Conservation (phyloP, 2,888 invertebrate species). For the Trachelus stipa region DNA sequence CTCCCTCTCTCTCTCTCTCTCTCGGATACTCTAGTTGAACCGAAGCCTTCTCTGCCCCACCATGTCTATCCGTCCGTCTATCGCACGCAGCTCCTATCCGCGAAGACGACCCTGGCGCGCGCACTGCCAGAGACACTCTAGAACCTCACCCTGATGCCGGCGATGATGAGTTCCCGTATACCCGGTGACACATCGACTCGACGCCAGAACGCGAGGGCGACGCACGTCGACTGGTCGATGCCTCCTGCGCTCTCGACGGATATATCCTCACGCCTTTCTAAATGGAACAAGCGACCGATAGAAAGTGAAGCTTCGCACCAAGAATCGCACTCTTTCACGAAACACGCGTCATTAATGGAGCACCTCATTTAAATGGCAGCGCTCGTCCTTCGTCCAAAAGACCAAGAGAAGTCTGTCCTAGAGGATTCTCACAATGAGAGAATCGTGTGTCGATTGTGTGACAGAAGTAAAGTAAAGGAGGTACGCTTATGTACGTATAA, state of each 20-base stretch:
- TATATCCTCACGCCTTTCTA: not conserved
- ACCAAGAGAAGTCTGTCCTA: not conserved
- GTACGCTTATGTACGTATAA: not conserved
- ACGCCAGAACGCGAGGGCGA: not conserved
- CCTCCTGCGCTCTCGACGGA: not conserved
- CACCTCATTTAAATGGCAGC: not conserved
- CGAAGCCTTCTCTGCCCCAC: not conserved
- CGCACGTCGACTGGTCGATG: not conserved
- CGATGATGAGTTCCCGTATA: not conserved
- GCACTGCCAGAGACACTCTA: not conserved
- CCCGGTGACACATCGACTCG: no score
- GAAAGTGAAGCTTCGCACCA: no score
- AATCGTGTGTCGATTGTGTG: no score
- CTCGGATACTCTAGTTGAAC: not conserved
- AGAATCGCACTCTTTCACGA: not conserved
- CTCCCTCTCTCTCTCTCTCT: slow-evolving; percentile 19
- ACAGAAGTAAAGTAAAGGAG: not conserved
- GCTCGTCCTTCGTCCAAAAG: not conserved
- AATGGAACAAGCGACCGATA: not conserved
- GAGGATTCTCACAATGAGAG: no score
- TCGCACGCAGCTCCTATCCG: not conserved
- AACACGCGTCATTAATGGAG: no score
- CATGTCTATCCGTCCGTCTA: slow-evolving; percentile 13
- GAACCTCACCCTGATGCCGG: not conserved
- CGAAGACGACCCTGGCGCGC: not conserved